Base-by-base conservation (phyloP, 2,797 vertebrate genomes). In the Cheirogaleus major region DNA sequence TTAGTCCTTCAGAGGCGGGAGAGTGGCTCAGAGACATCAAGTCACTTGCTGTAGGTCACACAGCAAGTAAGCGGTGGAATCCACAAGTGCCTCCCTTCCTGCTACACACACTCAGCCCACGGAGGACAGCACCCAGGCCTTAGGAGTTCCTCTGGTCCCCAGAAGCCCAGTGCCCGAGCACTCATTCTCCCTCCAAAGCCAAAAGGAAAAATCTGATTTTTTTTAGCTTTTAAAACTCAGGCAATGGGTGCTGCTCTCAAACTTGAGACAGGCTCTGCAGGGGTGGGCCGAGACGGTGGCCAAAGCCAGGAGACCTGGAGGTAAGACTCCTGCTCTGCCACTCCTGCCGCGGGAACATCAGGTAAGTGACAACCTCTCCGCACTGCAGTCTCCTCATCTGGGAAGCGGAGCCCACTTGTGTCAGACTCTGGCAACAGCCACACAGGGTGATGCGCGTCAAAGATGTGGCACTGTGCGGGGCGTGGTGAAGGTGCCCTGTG, bases 401-500 rank as follows among this genome's bases (percentile, higher is more conserved):
- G 1, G 38, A 87, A 30, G 67, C 32, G 12, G 0, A 57, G 45
- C 72, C n/a, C 52, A 79, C 0, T 45, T 59, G 2, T 45, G 20
- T 7, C 38, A 55, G 72, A 38, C 65, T 50, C n/a, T 0, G 20
- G n/a, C 8, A 3, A 57, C n/a, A 50, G 23, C 78, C 10, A n/a
- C 3, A 12, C 12, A 72, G 20, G 30, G 65, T 4, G 7, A 41
- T 4, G 4, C 20, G 30, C 0, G 22, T 11, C 41, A 38, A 73
- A 63, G 20, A n/a, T 0, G 2, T 7, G 17, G 20, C 4, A 0
- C n/a, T 1, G 0, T 17, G 15, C 18, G 23, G 61, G 45, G 35
- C 3, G 0, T 5, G 20, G 79, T 25, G 63, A 0, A 30, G 30
- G 35, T 35, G 10, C 43, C 43, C 20, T 14, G 14, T 7, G 18